phyloP scores from a whole-genome alignment of 2,113 vertebrate species.

The Nerophis ophidion region DNA sequence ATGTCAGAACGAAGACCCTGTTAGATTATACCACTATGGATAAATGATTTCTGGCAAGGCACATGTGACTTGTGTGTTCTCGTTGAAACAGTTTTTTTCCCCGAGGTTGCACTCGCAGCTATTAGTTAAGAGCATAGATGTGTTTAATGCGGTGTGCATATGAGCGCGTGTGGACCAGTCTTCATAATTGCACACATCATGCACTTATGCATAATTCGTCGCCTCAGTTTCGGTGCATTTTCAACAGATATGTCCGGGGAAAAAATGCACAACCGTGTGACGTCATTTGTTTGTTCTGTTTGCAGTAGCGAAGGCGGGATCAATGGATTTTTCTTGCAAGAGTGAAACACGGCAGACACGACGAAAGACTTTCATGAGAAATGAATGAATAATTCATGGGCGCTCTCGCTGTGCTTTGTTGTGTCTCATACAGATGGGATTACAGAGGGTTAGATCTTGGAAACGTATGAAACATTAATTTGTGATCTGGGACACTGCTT shows the following conservation, averaged over 20 bases:
- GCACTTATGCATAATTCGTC: conserved; percentile 46
- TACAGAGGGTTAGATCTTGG: conserved; percentile 76
- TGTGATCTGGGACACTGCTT: conserved; percentile 73
- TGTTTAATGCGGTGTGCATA: conserved; percentile 36
- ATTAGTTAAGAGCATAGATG: conserved; percentile 51
- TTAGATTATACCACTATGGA: conserved; percentile 55
- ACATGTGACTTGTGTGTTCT: conserved; percentile 49
- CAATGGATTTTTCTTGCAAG: conserved; percentile 72
- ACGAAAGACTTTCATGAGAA: conserved; percentile 76
- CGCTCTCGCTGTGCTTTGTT: conserved; percentile 73
- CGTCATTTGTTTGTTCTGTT: conserved; percentile 68
- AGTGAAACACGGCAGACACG: conserved; percentile 76
- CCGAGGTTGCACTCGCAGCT: conserved; percentile 57
- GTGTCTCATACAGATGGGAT: conserved; percentile 78
- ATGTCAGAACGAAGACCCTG: conserved; percentile 57
- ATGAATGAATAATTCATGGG: conserved; percentile 73
- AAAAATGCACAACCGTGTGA: conserved; percentile 57
- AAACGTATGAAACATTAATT: conserved; percentile 82
- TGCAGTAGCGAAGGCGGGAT: conserved; percentile 66
- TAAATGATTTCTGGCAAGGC: conserved; percentile 62
- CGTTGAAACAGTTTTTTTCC: conserved; percentile 43
- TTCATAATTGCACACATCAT: conserved; percentile 34
- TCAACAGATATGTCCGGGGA: conserved; percentile 46
- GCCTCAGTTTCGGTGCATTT: conserved; percentile 31
- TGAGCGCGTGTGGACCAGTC: conserved; percentile 26